phyloP scores from a whole-genome alignment of 2,113 vertebrate genomes.

The Artemisiospiza belli region DNA sequence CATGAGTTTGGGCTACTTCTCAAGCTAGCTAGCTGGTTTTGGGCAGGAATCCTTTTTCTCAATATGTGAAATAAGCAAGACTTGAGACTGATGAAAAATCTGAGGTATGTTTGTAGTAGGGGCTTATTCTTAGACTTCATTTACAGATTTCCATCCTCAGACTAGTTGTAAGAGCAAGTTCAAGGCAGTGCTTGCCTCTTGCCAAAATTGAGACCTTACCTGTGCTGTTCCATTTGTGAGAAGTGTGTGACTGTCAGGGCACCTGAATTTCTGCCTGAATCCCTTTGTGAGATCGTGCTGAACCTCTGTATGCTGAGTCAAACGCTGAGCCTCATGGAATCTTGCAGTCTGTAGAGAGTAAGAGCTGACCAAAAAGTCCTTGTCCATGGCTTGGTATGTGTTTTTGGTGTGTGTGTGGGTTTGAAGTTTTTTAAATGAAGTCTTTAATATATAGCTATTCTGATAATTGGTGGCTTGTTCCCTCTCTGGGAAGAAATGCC shows the following conservation, averaged over 20 bases:
- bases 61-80: background rate
- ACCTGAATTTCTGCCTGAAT: background rate
- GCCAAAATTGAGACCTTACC: background rate
- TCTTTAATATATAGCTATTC: background rate
- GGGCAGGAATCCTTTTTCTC: background rate
- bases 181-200: background rate
- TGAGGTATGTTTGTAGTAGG: background rate
- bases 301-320: background rate
- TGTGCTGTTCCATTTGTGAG: rapidly evolving
- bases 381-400: background rate
- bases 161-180: background rate
- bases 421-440: background rate
- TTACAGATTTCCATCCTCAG: background rate
- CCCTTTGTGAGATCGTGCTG: background rate
- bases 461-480: background rate
- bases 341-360: background rate
- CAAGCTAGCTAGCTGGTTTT: background rate
- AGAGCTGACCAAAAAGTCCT: background rate
- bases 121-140: background rate
- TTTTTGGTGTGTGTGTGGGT: background rate
- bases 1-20: rapidly evolving
- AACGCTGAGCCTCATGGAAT: background rate
- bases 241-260: background rate
- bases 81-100: background rate
- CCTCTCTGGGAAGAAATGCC: background rate